These are phyloP conservation scores for Osmerus mordax DNA, from an alignment of 2,113 vertebrate species.

Conservation along the genomic window DNA sequence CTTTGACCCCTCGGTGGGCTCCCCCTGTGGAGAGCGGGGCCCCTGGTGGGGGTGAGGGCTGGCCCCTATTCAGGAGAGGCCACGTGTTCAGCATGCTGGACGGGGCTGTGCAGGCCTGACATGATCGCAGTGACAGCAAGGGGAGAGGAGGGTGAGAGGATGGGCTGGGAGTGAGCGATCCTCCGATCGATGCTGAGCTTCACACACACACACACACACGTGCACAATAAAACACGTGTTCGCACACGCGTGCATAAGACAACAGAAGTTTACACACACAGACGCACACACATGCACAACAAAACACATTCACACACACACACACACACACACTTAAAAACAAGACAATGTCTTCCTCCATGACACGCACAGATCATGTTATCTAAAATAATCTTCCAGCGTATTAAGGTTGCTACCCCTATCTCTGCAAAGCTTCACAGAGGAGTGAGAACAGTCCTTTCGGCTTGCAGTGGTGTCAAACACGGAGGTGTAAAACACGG, in stretches of 20 bases:
- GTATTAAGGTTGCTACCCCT: background rate
- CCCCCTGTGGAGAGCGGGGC: slow-evolving; percentile 51
- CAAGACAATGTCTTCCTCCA: background rate
- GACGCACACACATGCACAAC: background rate
- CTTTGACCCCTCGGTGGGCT: slow-evolving; percentile 52
- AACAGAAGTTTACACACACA: background rate
- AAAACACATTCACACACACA: background rate
- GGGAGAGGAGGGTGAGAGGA: slow-evolving; percentile 32
- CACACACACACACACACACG: background rate
- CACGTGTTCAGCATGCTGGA: slow-evolving; percentile 39
- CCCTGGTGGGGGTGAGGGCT: slow-evolving; percentile 41
- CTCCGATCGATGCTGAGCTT: slow-evolving; percentile 33
- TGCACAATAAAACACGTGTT: background rate
- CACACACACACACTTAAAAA: background rate
- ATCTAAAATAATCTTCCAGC: too few relatives aligned
- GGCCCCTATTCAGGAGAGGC: slow-evolving; percentile 46
- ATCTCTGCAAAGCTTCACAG: slow-evolving; percentile 53
- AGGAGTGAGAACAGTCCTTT: too few relatives aligned
- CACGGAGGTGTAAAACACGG: too few relatives aligned
- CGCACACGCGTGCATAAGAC: slow-evolving; percentile 4
- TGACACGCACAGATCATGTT: background rate
- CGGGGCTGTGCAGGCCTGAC: slow-evolving; percentile 50
- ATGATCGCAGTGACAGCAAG: slow-evolving; percentile 48
- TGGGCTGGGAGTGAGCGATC: slow-evolving; percentile 24
- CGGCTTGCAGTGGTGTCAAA: too few relatives aligned